Base-by-base conservation (phyloP, 2,797 vertebrate genomes). In the Cossypha dichroa region DNA sequence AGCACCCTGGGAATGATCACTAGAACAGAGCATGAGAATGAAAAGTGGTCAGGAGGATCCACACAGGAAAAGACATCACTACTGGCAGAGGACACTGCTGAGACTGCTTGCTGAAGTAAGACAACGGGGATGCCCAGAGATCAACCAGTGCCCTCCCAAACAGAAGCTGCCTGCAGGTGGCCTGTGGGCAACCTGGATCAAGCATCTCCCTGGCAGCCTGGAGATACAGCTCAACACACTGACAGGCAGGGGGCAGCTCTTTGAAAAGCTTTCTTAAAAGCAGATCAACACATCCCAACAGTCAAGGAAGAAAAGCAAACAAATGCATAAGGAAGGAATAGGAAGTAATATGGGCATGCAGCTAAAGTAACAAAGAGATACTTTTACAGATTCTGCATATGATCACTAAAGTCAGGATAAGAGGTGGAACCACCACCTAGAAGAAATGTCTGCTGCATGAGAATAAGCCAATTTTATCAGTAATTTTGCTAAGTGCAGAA, bases 291-390 rank as follows among this genome's bases (percentile, higher is more conserved):
- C 7, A 67, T 19, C 36, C 20, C 56, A 63, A 23, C 8, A 77
- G 56, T 20, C 64, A 68, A 41, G 60, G 60, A 59, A 70, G 64
- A 70, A 85, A 73, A 87, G 48, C 19, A 67, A 52, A 43, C 0
- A 7, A 70, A 76, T 20, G 20, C 7, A 2, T 20, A 40, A 58
- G n/a, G 34, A 85, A 84, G 16, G 34, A 23, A 72, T 3, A 68
- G 33, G 29, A 91, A 63, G 20, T 15, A 1, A 45, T n/a, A 73
- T 0, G 2, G 34, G 8, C 12, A 20, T 29, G 28, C 0, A 4
- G 60, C 51, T 52, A 15, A 67, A 60, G 36, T 15, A 86, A 36
- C 31, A 14, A 77, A 56, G 10, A 87, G 31, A 4, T 9, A 7
- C 48, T 23, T 55, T 69, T 59, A 76, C 16, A 51, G 60, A 55